Conservation (phyloP, 2,113 vertebrate genomes). For the Myiozetetes cayanensis region DNA sequence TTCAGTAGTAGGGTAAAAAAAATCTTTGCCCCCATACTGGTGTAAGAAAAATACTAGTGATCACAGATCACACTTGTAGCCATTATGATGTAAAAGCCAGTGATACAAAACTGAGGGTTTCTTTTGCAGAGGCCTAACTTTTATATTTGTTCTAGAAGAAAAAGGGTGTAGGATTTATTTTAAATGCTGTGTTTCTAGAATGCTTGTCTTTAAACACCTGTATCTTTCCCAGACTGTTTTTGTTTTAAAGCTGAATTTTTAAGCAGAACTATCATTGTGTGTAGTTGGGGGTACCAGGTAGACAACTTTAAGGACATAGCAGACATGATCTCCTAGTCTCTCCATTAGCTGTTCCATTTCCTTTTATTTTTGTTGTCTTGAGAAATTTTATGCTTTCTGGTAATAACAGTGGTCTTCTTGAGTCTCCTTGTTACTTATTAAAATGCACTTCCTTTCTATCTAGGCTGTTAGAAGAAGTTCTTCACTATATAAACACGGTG, state of each 20-base stretch:
- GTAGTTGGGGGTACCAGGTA: neutral
- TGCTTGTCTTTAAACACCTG: neutral
- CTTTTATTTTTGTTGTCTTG: neutral
- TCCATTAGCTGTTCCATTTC: neutral
- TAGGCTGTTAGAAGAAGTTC: constrained; percentile 88
- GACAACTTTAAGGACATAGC: neutral
- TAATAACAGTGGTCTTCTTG: neutral
- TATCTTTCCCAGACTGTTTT: neutral
- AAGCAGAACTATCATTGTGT: neutral
- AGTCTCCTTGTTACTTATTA: neutral
- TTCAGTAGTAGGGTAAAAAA: neutral
- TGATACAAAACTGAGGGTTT: neutral
- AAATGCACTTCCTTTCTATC: neutral
- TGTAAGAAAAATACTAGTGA: neutral
- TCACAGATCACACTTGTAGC: neutral
- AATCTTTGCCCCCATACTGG: rapidly evolving
- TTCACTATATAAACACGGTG: constrained; percentile 84
- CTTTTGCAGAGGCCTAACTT: neutral
- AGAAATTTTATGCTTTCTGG: neutral
- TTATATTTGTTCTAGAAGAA: neutral
- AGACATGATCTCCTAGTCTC: neutral
- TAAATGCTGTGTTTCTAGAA: neutral
- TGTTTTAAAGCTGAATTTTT: neutral
- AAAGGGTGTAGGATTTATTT: neutral
- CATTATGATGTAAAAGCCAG: neutral